Conservation (phyloP, 2,797 vertebrate species). For the Holocentrus rufus region DNA sequence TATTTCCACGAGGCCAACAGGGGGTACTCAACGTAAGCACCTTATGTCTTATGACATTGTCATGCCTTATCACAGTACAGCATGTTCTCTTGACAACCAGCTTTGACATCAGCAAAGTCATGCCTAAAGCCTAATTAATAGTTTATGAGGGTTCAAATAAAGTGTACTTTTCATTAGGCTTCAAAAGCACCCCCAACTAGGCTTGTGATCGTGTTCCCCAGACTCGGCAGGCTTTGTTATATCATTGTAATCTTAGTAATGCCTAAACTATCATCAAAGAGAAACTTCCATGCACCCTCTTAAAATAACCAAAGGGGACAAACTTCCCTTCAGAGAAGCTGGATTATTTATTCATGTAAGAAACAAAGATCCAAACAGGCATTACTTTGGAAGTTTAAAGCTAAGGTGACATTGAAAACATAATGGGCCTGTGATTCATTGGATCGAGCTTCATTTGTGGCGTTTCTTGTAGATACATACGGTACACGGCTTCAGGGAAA, state of each 20-base stretch:
- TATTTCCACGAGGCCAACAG: background rate
- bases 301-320: slow-evolving; percentile 24
- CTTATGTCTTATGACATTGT: background rate
- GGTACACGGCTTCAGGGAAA: slow-evolving; percentile 17
- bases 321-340: slow-evolving; percentile 19
- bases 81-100: slow-evolving; percentile 13
- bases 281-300: slow-evolving; percentile 20
- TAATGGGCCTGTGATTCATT: slow-evolving; percentile 3
- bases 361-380: slow-evolving; percentile 39
- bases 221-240: slow-evolving; percentile 38
- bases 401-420: slow-evolving; percentile 45
- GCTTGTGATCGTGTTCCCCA: slow-evolving; percentile 37
- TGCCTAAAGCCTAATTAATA: slow-evolving; percentile 28
- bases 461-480: slow-evolving; percentile 5
- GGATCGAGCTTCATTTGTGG: background rate
- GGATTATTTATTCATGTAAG: slow-evolving; percentile 21
- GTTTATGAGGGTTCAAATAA: slow-evolving; percentile 39
- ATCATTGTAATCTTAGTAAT: slow-evolving; percentile 34
- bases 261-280: slow-evolving; percentile 49
- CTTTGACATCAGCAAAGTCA: slow-evolving; percentile 21
- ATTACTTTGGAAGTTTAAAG: slow-evolving; percentile 14
- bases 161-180: slow-evolving; percentile 27
- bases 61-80: background rate
- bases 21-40: background rate
- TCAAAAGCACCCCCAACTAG: slow-evolving; percentile 10